Evolutionary conservation across 2,888 invertebrate species (phyloP).

Genomic region (Agrochola lychnidis): DNA sequence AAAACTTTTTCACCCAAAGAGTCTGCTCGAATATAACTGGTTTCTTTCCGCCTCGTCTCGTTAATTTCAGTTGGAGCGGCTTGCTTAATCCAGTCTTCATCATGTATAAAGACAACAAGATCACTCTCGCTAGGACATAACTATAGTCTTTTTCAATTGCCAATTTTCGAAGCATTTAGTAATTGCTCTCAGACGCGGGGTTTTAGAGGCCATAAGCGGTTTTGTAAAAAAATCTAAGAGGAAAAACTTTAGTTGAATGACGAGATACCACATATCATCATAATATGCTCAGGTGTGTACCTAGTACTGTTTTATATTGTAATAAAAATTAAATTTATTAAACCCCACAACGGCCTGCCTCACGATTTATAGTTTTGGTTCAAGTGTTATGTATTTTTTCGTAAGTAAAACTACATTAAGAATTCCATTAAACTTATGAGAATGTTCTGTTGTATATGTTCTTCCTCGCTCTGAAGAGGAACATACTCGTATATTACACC

Average conservation of each 20-base stretch:
- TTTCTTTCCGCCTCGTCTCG: background rate
- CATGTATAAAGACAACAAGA: background rate
- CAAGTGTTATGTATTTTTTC: constrained; percentile 72
- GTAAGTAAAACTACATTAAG: constrained; percentile 62
- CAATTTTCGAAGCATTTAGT: background rate
- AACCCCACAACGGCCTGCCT: constrained; percentile 34
- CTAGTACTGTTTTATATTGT: constrained; percentile 25
- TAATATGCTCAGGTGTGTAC: background rate
- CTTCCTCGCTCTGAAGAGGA: constrained; percentile 74
- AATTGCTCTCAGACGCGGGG: background rate
- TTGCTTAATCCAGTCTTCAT: background rate
- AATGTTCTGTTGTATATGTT: constrained; percentile 77
- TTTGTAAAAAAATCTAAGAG: background rate
- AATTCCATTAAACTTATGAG: constrained; percentile 78
- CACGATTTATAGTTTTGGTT: constrained; percentile 59
- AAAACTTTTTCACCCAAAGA: constrained; percentile 1
- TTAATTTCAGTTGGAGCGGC: background rate
- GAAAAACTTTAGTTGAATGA: background rate
- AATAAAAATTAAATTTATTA: constrained; percentile 34
- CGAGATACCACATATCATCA: background rate
- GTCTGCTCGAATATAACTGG: constrained; percentile 3
- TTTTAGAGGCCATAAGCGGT: background rate
- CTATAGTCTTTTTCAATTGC: background rate
- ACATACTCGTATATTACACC: constrained; percentile 75
- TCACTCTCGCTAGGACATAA: background rate